Conservation (phyloP, 2,113 vertebrate genomes). For the Vulpes lagopus region DNA sequence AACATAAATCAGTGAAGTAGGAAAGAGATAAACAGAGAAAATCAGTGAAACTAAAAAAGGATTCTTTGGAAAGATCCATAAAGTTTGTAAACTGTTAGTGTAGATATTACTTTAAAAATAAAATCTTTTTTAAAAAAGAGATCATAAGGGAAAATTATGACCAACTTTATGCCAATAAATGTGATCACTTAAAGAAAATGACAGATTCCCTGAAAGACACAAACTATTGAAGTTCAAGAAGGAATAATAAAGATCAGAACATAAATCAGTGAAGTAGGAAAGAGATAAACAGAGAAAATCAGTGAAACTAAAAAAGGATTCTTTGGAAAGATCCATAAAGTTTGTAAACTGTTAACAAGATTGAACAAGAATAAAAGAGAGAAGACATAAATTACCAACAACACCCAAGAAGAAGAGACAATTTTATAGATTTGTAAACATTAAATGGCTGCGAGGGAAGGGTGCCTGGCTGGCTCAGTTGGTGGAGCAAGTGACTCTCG, state of each 20-base stretch:
- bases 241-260: constrained; percentile 1
- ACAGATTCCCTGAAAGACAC: too few species aligned
- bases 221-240: too few species aligned
- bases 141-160: too few species aligned
- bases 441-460: neutral
- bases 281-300: neutral
- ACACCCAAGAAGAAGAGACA: neutral
- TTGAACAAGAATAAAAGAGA: neutral
- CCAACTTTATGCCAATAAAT: too few species aligned
- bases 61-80: neutral
- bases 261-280: neutral
- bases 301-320: neutral
- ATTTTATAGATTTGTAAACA: neutral
- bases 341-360: neutral
- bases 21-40: neutral
- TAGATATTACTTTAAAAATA: too few species aligned
- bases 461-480: neutral
- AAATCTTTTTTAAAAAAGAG: too few species aligned
- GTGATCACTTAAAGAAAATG: too few species aligned
- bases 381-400: neutral
- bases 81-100: neutral
- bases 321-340: neutral
- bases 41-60: neutral
- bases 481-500: neutral
- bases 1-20: neutral